Percentiles rank a stretch among this genome's conserved stretches.
Conservation (phyloP, 2,888 invertebrate genomes). For the Thecophora atra region DNA sequence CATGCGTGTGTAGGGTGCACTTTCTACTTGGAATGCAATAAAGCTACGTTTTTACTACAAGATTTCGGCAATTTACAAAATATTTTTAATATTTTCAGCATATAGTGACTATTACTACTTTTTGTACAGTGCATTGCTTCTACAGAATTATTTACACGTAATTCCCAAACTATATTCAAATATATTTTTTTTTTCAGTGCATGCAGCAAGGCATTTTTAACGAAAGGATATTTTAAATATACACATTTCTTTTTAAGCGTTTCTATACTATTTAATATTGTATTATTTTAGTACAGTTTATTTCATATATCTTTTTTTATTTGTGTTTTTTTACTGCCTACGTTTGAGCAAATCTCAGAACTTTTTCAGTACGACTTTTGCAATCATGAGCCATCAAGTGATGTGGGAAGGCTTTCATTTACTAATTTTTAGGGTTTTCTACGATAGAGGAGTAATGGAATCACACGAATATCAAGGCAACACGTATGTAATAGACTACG, state of each 20-base stretch:
- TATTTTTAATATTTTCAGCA: too few species aligned
- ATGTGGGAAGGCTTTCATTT: too few species aligned
- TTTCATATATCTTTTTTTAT: not conserved
- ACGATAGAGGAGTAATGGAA: too few species aligned
- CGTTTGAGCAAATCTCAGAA: not conserved
- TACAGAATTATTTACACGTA: not conserved
- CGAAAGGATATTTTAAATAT: not conserved
- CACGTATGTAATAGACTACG: too few species aligned
- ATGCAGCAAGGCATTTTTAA: not conserved
- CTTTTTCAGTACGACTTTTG: not conserved
- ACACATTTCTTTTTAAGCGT: not conserved
- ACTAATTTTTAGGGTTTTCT: too few species aligned
- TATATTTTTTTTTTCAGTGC: not conserved
- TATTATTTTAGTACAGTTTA: not conserved
- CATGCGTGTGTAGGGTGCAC: not conserved
- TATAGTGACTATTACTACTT: too few species aligned
- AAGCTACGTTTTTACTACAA: slow-evolving; percentile 3
- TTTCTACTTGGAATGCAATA: not conserved
- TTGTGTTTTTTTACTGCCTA: not conserved
- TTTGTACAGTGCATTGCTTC: too few species aligned
- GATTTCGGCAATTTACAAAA: too few species aligned
- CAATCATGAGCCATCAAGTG: not conserved
- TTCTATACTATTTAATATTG: not conserved
- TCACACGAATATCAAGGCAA: too few species aligned
- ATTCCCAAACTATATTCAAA: not conserved